Evolutionary conservation across 2,888 invertebrate species (phyloP), one percentile per base, ranked within the genome.

Genomic region (Ophioninae sp.): DNA sequence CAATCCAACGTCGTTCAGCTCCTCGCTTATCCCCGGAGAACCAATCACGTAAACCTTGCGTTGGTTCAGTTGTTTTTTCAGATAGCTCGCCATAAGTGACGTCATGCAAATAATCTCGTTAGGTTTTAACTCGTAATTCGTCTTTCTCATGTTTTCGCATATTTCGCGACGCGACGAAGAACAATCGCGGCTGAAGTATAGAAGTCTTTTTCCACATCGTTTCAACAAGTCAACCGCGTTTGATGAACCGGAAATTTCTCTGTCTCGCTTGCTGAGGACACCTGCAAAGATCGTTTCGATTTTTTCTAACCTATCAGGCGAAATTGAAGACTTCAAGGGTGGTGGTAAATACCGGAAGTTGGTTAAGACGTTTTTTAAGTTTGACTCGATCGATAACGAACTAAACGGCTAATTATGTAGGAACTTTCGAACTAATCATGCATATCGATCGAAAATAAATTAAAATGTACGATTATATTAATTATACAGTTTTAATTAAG

Each of bases 131-230:
- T 93, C 91, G 91, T 94, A 95, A 71, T 95, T 95, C 37, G 95
- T 89, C 58, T 91, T 91, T 30, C 91, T 89, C 88, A 94, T 95
- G 89, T 95, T 95, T 72, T 93, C 91, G 3, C 94, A 91, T 90
- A 95, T 95, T 85, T 95, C 94, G 13, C 93, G 92, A 85, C 94
- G 91, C 0, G 95, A 94, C 88, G 94, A 95, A 37, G 95, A 94
- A 87, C 95, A 95, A 91, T 96, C 96, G 89, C 96, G 96, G 41
- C 96, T 96, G 1, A 96, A 93, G 87, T 94, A 95, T 86, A 95
- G 95, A 7, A 95, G 93, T 87, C 93, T 93, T 90, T 96, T 96
- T 1, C 95, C 95, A 84, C 93, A 59, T 6, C 92, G 88, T 78
- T 93, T 91, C 51, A 95, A 92, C 20, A 92, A 91, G 73, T 93